These are phyloP conservation scores for Megaustenia siamemsis DNA, from an alignment of 2,888 invertebrate species.

Conservation along the genomic window DNA sequence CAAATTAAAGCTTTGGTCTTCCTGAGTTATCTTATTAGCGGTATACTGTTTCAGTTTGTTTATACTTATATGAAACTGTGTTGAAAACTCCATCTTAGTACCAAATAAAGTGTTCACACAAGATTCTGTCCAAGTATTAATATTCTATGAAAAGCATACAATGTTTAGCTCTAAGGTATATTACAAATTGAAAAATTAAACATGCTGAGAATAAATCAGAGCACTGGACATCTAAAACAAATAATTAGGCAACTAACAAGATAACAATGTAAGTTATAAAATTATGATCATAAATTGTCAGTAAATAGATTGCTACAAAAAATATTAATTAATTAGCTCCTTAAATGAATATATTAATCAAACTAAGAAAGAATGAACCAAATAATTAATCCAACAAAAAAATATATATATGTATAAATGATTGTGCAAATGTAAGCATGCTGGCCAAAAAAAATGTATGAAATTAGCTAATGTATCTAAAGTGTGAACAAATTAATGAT, in stretches of 20 bases:
- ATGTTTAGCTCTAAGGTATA: not conserved
- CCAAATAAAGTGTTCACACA: no score
- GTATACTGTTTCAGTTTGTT: no score
- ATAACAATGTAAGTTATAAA: not conserved
- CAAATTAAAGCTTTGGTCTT: no score
- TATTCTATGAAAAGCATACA: not conserved
- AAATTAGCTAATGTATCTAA: not conserved
- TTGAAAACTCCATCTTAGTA: no score
- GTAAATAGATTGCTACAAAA: not conserved
- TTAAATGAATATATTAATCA: not conserved
- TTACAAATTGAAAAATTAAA: not conserved
- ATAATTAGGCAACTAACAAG: not conserved
- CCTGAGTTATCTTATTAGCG: no score
- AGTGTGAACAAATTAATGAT: not conserved
- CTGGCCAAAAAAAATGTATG: not conserved
- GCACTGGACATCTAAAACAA: not conserved
- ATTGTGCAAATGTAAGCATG: not conserved
- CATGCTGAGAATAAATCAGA: not conserved
- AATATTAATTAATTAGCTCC: not conserved
- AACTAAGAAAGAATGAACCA: not conserved
- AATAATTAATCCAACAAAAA: not conserved
- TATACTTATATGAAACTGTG: no score
- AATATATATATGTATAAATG: not conserved
- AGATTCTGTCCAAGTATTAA: not conserved
- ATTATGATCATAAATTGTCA: not conserved